Evolutionary conservation across 92 coral and sea anemone species (phyloP).

Genomic region (Heliopora coerulea): DNA sequence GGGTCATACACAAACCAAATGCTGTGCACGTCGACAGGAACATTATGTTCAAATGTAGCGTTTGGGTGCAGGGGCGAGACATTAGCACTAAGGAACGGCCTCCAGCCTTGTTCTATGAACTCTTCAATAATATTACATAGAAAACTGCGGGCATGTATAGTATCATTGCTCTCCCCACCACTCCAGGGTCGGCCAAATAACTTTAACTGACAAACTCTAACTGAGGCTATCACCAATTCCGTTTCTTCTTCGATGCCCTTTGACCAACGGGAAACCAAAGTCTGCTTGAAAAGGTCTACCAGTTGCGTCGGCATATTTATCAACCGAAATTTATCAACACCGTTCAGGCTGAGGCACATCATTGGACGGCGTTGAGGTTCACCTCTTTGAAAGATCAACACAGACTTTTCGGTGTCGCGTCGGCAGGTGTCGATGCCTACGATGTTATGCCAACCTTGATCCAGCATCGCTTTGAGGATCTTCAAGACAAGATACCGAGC

Average conservation of each 20-base stretch:
- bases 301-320: slow-evolving; percentile 52
- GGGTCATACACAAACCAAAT: slow-evolving; percentile 34
- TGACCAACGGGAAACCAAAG: slow-evolving; percentile 12
- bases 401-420: slow-evolving; percentile 35
- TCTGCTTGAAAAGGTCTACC: slow-evolving; percentile 1
- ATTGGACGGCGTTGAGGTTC: slow-evolving; percentile 36
- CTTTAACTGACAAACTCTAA: not conserved
- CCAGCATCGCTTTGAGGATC: slow-evolving; percentile 46
- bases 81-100: slow-evolving; percentile 26
- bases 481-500: slow-evolving; percentile 50
- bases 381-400: slow-evolving; percentile 42
- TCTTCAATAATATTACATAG: slow-evolving; percentile 49
- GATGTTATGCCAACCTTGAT: slow-evolving; percentile 52
- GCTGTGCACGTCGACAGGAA: too few relatives aligned
- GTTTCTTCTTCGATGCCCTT: not conserved
- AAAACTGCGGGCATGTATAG: slow-evolving; percentile 40
- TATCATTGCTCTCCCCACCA: not conserved
- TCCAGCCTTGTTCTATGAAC: slow-evolving; percentile 38
- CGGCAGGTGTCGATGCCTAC: slow-evolving; percentile 47
- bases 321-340: slow-evolving; percentile 49
- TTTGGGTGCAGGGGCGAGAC: too few relatives aligned
- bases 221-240: not conserved
- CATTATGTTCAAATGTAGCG: too few relatives aligned
- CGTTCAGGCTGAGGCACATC: slow-evolving; percentile 46
- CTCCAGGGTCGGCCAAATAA: not conserved